Conservation (phyloP, 2,888 invertebrate genomes). For the Drosophila mimica region DNA sequence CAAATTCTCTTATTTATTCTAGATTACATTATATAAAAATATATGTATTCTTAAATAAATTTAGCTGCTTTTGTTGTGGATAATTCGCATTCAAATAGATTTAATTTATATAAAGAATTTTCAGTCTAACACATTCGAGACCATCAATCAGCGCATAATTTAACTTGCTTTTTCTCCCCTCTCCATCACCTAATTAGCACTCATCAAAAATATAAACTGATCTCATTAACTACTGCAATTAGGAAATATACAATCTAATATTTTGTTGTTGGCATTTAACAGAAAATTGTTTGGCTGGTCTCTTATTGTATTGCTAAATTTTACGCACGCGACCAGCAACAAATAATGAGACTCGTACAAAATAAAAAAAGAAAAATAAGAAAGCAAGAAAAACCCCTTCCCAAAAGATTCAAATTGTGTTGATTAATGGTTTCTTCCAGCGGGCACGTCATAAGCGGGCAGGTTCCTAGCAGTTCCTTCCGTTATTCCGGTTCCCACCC, state of each 20-base stretch:
- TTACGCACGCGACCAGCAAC: constrained; percentile 52
- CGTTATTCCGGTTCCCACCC: neutral
- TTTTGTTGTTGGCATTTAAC: constrained; percentile 46
- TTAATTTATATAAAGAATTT: neutral
- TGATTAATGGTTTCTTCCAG: constrained; percentile 74
- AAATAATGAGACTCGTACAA: constrained; percentile 21
- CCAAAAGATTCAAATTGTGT: constrained; percentile 29
- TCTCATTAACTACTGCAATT: constrained; percentile 77
- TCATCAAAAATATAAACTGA: constrained; percentile 58
- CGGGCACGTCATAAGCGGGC: constrained; percentile 72
- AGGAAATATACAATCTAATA: constrained; percentile 47
- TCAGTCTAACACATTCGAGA: neutral
- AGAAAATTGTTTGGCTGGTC: constrained; percentile 35
- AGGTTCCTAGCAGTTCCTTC: constrained; percentile 46
- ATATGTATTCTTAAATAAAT: neutral
- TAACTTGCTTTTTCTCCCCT: neutral
- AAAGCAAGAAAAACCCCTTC: neutral
- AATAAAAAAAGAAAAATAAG: neutral
- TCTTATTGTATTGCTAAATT: constrained; percentile 38
- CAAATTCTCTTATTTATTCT: neutral
- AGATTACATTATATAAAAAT: too few species aligned
- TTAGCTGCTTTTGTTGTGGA: neutral
- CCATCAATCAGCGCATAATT: constrained; percentile 41
- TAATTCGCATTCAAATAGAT: neutral
- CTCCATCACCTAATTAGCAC: constrained; percentile 22